These are phyloP conservation scores for Acleris laterana DNA, from an alignment of 2,888 invertebrate genomes.

Conservation along the genomic window DNA sequence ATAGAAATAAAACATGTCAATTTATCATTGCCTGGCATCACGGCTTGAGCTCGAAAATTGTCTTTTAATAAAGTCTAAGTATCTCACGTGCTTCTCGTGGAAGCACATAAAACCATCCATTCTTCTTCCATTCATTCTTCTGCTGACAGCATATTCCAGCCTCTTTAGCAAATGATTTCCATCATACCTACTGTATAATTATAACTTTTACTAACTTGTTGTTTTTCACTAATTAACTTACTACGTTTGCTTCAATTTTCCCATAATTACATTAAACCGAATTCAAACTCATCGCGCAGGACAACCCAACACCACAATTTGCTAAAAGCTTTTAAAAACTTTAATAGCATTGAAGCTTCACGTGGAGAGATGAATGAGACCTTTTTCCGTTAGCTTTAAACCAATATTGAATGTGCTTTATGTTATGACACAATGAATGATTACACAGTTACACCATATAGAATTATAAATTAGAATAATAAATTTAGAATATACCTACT, in stretches of 20 bases:
- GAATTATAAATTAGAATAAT: too few relatives aligned
- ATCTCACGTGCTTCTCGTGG: too few relatives aligned
- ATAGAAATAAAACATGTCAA: too few relatives aligned
- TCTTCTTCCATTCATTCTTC: too few relatives aligned
- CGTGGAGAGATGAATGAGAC: conserved; percentile 11
- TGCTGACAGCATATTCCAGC: too few relatives aligned
- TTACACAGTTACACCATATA: neutral
- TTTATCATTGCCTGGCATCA: too few relatives aligned
- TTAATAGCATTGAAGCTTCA: conserved; percentile 6
- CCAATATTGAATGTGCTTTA: conserved; percentile 20
- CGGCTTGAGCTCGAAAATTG: too few relatives aligned
- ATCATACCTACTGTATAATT: too few relatives aligned
- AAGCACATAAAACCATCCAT: too few relatives aligned
- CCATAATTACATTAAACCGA: conserved; percentile 7
- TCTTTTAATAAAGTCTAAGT: too few relatives aligned
- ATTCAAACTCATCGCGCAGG: conserved; percentile 2
- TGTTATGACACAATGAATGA: conserved; percentile 25
- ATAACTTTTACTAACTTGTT: neutral
- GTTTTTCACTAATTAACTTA: neutral
- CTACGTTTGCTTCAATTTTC: neutral
- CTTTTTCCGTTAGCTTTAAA: neutral
- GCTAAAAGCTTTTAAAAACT: conserved; percentile 22
- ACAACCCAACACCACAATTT: conserved; percentile 12
- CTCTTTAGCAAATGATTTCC: too few relatives aligned
- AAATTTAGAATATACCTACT: too few relatives aligned